Conservation (phyloP, 2,113 vertebrate genomes). For the Tonatia bakeri region DNA sequence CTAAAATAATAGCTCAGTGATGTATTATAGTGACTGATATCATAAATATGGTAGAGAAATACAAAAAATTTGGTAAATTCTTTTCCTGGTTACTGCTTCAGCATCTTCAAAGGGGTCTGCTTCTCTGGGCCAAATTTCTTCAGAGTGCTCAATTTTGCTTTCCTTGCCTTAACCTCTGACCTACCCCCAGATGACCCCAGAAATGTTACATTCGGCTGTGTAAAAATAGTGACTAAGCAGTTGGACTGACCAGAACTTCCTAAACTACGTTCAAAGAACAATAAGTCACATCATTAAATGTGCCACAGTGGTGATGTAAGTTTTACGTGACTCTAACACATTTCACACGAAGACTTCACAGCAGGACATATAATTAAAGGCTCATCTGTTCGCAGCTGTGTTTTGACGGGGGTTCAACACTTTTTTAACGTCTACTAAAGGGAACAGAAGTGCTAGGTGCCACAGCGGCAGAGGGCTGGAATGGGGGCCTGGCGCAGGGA, state of each 20-base stretch:
- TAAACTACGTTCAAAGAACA: background rate
- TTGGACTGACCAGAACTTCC: background rate
- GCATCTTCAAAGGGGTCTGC: background rate
- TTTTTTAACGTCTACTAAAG: background rate
- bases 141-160: background rate
- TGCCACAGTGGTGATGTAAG: background rate
- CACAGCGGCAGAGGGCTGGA: no score
- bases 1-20: background rate
- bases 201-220: background rate
- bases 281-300: background rate
- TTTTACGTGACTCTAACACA: background rate
- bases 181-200: background rate
- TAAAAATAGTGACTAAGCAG: background rate
- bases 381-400: background rate
- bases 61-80: background rate
- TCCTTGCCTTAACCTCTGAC: background rate
- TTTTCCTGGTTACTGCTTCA: background rate
- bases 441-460: background rate
- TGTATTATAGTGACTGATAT: background rate
- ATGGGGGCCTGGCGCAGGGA: fast-evolving
- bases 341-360: background rate
- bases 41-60: background rate
- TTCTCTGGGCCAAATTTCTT: background rate
- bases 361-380: background rate
- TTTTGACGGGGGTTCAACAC: background rate